Conservation (phyloP, 2,113 vertebrate species). For the Pedetes capensis region DNA sequence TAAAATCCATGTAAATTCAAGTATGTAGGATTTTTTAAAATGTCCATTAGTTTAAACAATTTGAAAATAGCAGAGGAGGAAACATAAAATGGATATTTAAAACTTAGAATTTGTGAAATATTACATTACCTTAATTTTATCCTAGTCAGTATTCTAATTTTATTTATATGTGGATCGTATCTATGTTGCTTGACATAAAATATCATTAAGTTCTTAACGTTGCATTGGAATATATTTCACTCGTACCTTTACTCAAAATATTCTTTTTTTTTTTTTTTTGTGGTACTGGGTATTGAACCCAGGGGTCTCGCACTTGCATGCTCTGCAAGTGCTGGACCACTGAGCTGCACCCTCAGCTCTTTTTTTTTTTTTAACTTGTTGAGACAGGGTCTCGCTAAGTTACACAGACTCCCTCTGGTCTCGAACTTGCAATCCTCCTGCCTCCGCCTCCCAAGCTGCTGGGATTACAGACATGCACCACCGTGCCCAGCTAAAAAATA, state of each 20-base stretch:
- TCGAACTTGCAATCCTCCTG: no score
- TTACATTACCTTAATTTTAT: neutral
- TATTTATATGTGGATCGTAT: neutral
- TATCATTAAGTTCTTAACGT: neutral
- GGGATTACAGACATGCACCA: no score
- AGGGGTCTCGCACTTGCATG: no score
- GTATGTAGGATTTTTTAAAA: neutral
- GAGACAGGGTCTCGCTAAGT: no score
- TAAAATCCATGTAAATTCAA: constrained; percentile 28
- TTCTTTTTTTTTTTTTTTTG: no score
- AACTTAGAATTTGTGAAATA: constrained; percentile 28
- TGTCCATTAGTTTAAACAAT: constrained; percentile 34
- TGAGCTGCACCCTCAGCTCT: no score
- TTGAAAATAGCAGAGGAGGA: constrained; percentile 8
- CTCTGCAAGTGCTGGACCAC: no score
- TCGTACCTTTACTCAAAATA: neutral
- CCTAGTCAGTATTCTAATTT: neutral
- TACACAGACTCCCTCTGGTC: no score
- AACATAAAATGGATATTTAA: neutral
- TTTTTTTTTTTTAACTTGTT: no score
- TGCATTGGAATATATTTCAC: neutral
- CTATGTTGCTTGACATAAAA: neutral
- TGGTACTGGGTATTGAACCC: no score
- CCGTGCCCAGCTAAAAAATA: neutral
- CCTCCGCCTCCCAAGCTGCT: no score